These are phyloP conservation scores for Apantesis nais DNA, from an alignment of 2,888 invertebrate genomes.

Conservation along the genomic window DNA sequence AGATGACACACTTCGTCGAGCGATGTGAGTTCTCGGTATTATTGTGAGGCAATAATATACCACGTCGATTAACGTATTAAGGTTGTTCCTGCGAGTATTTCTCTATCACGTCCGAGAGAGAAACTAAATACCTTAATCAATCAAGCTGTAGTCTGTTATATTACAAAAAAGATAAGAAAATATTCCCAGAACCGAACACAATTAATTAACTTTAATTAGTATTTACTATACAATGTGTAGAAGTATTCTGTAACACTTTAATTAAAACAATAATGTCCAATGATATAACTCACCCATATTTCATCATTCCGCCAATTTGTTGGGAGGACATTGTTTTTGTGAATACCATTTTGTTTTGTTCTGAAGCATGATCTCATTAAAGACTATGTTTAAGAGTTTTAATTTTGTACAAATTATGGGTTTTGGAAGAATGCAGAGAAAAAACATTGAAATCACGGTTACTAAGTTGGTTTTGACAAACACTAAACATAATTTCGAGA, in stretches of 20 bases:
- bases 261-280: slow-evolving; percentile 47
- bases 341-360: slow-evolving; percentile 1
- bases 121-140: not conserved
- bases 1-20: not conserved
- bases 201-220: slow-evolving; percentile 9
- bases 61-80: not conserved
- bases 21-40: not conserved
- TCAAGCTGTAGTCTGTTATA: not conserved
- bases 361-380: not conserved
- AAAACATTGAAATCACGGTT: not conserved
- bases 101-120: no score
- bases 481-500: no score
- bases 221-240: slow-evolving; percentile 22
- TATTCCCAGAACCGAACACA: not conserved
- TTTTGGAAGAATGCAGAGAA: not conserved
- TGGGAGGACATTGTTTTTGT: slow-evolving; percentile 14
- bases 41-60: not conserved
- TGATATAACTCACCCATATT: slow-evolving; percentile 41
- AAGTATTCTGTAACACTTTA: slow-evolving; percentile 40
- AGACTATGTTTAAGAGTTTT: not conserved
- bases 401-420: not conserved
- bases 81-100: not conserved
- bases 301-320: slow-evolving; percentile 51
- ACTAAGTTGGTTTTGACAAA: not conserved
- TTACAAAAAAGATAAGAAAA: not conserved